Base-by-base conservation (phyloP, 1,140 invertebrate species). In the Lethrus apterus region DNA sequence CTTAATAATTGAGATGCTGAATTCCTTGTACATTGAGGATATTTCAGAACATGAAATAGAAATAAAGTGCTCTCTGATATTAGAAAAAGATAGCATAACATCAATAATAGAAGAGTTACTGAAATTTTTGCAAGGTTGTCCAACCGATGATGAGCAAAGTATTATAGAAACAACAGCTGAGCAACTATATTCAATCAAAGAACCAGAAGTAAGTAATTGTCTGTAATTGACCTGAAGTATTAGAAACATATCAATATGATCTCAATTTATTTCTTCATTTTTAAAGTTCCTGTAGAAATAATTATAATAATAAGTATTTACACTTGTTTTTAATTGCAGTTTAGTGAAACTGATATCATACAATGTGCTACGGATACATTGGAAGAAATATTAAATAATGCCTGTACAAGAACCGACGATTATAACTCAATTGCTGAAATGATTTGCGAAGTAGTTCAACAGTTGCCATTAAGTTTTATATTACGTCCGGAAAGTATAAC, bases 331-430 rank as follows among this genome's bases (percentile, higher is more conserved):
- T n/a, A n/a, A n/a, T n/a, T n/a, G n/a, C n/a, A n/a, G n/a, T n/a
- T n/a, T n/a, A n/a, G n/a, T n/a, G n/a, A 26, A 26, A 7, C 23
- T 7, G n/a, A 5, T 26, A 7, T n/a, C 23, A n/a, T 7, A 26
- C 23, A 26, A 26, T 5, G 5, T 5, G 23, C n/a, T 26, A n/a
- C 5, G 41, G 58, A 58, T 19, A 47, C 56, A n/a, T 30, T 60
- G 8, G 52, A 58, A 15, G 52, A 58, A 17, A 51, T 47, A 11
- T 33, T 60, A 20, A 46, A 49, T 14, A 48, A 60, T 30, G 44
- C 50, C 11, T 7, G n/a, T n/a, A n/a, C n/a, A n/a, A n/a, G n/a
- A n/a, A n/a, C n/a, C n/a, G n/a, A n/a, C n/a, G n/a, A n/a, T n/a
- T n/a, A n/a, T n/a, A n/a, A n/a, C n/a, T n/a, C n/a, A n/a, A n/a